Conservation (phyloP, 2,797 vertebrate genomes). For the Mormyrus hasselquistii region DNA sequence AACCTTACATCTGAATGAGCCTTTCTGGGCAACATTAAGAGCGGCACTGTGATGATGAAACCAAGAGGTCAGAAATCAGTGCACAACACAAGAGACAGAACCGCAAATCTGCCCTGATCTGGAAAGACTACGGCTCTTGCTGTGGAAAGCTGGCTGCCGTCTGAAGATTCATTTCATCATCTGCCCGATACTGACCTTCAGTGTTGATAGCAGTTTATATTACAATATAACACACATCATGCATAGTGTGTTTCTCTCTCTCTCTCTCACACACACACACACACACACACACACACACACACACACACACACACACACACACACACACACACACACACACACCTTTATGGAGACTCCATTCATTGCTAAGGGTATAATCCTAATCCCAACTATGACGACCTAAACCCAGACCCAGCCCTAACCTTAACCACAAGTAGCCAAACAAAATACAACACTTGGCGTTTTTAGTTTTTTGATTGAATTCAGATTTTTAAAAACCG, state of each 20-base stretch:
- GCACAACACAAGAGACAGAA: not conserved
- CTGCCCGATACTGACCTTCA: not conserved
- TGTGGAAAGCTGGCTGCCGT: not conserved
- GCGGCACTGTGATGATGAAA: not conserved
- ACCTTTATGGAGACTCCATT: not conserved
- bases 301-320: not conserved
- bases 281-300: not conserved
- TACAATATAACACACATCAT: not conserved
- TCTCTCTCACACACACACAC: not conserved
- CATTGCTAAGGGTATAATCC: not conserved
- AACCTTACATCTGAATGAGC: not conserved
- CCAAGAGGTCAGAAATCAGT: not conserved
- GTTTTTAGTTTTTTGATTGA: not conserved
- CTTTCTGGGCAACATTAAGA: not conserved
- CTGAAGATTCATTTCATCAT: not conserved
- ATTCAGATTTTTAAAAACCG: not conserved
- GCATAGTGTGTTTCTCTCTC: not conserved
- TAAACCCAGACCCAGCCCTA: not conserved
- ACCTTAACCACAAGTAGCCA: not conserved
- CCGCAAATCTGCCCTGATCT: not conserved
- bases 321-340: not conserved
- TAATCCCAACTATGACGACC: not conserved
- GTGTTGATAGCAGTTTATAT: not conserved
- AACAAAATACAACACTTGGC: not conserved
- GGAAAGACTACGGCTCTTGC: not conserved